Evolutionary conservation across 2,113 vertebrate species (phyloP), one percentile per base, ranked within the genome.

Genomic region (Apodemus sylvaticus): DNA sequence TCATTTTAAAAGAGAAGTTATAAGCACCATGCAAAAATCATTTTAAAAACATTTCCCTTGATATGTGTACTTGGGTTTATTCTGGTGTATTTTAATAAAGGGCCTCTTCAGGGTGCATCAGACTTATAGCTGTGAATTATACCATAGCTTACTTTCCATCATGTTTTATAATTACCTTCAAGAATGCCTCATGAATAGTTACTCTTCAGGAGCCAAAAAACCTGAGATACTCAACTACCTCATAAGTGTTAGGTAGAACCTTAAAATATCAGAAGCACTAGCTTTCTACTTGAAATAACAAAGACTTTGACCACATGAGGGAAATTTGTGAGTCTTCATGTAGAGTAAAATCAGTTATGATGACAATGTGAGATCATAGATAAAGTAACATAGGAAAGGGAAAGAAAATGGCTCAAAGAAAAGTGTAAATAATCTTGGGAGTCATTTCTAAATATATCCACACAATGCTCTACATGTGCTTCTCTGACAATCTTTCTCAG

Each of bases 221-320:
- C 66, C 13, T 6, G 45, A 96, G 86, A 45, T 42, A 53, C 9
- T 62, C 51, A 90, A 74, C 76, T 86, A 8, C 45, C 16, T 74
- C 51, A 17, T 53, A 90, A 58, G 45, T 91, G 74, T 74, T 74
- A 91, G 71, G 19, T 34, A n/a, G 26, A 68, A 34, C 10, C 19
- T 96, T 96, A 66, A 81, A 62, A 26, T 53, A 34, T 60, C 71
- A 68, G 58, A 93, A 96, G 34, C 24, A 55, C 1, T 19, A 29
- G 36, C 34, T 91, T 93, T 91, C 29, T 76, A 14, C n/a, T 89
- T 89, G n/a, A 91, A 86, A 90, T 89, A 91, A n/a, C 19, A 79
- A 85, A 91, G 79, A 51, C 48, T 73, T 70, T 87, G 34, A 68
- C 5, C 4, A 92, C 4, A 6, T 45, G 53, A 83, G 22, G 48